These are phyloP conservation scores for Melanotaenia duboulayi DNA, from an alignment of 2,113 vertebrate species.

Conservation along the genomic window DNA sequence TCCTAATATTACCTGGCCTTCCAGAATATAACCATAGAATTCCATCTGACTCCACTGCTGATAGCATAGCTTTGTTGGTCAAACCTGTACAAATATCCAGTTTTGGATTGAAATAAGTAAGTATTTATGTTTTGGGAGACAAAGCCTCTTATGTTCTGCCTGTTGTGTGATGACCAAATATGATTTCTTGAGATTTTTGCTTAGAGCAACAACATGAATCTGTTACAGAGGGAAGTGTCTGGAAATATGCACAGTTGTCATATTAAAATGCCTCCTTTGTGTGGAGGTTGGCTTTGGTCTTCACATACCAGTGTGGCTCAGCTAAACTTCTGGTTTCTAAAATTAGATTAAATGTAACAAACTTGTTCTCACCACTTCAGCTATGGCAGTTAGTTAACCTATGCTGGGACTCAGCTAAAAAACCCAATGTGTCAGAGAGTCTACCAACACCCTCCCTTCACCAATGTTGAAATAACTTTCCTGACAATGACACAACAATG, in stretches of 20 bases:
- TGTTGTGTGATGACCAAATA: neutral
- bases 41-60: neutral
- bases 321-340: neutral
- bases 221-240: neutral
- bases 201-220: neutral
- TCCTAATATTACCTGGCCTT: no score
- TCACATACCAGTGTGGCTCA: neutral
- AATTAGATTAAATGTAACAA: neutral
- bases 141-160: neutral
- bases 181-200: neutral
- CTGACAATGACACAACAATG: conserved; percentile 1
- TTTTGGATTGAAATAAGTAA: neutral
- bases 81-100: no score
- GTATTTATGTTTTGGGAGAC: neutral
- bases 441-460: neutral
- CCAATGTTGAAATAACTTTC: neutral
- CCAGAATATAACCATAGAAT: neutral
- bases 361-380: neutral
- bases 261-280: neutral
- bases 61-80: neutral
- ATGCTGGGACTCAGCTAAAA: neutral
- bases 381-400: neutral
- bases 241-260: neutral
- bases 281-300: neutral
- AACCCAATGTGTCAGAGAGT: neutral